Evolutionary conservation across 2,797 vertebrate genomes (phyloP).

Genomic region (Peromyscus eremicus): DNA sequence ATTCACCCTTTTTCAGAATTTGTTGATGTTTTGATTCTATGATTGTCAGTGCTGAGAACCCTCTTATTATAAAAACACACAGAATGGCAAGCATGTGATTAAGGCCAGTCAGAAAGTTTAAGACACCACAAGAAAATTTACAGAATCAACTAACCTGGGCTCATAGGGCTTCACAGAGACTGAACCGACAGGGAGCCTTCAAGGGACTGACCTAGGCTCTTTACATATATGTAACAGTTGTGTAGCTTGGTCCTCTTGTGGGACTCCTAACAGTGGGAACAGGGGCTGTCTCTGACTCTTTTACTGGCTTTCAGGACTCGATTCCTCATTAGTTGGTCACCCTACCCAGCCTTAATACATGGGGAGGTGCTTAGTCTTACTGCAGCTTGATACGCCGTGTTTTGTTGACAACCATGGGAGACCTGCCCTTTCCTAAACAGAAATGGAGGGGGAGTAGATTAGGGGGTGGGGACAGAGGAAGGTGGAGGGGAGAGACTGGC

Average conservation of each 20-base stretch:
- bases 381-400: too few species aligned
- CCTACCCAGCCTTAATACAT: neutral
- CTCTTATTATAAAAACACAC: neutral
- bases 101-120: neutral
- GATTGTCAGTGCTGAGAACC: neutral
- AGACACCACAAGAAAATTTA: neutral
- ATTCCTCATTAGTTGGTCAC: neutral
- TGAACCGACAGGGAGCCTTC: too few species aligned
- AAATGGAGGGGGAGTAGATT: neutral
- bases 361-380: neutral
- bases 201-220: too few species aligned
- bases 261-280: neutral
- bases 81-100: neutral
- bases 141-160: neutral
- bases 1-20: neutral
- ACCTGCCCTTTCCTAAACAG: neutral
- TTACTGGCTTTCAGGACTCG: neutral
- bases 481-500: too few species aligned
- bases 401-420: neutral
- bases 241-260: neutral
- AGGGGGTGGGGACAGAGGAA: neutral
- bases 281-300: neutral
- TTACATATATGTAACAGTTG: neutral
- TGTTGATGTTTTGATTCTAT: neutral
- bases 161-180: neutral